Percentiles rank a stretch among this genome's conserved stretches.
These are phyloP conservation scores for Tenualosa thibaudeaui DNA, from an alignment of 2,797 vertebrate genomes.

Conservation along the genomic window DNA sequence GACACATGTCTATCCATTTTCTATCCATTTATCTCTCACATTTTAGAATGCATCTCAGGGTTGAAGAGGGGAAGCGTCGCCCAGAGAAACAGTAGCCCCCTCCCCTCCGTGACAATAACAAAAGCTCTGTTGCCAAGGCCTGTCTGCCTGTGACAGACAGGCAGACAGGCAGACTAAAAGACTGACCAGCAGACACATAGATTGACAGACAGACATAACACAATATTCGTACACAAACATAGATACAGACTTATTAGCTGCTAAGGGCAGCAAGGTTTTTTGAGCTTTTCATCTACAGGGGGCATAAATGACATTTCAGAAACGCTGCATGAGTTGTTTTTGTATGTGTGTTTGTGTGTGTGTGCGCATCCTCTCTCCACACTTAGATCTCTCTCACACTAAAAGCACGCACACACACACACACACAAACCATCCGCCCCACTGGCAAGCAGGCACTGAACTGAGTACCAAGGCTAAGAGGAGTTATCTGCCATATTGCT, in stretches of 20 bases:
- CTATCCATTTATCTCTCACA: background rate
- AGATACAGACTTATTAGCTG: background rate
- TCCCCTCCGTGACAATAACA: background rate
- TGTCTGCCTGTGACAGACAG: background rate
- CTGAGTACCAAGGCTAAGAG: background rate
- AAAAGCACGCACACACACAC: background rate
- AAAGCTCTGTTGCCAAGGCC: constrained; percentile 2
- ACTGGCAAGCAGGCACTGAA: constrained; percentile 6
- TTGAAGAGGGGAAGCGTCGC: background rate
- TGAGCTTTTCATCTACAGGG: background rate
- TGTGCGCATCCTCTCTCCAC: background rate
- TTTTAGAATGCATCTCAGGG: background rate
- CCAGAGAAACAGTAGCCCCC: constrained; percentile 4
- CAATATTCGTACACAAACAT: background rate
- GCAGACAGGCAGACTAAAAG: background rate
- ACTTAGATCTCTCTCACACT: background rate
- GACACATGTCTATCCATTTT: background rate
- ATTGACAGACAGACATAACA: background rate
- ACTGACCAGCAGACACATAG: background rate
- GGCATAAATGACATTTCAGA: constrained; percentile 8
- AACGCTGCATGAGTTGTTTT: background rate
- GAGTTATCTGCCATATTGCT: constrained; percentile 16
- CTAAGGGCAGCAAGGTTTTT: background rate
- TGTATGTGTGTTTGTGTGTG: background rate
- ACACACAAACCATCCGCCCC: background rate